Evolutionary conservation across 2,888 invertebrate species (phyloP), one percentile per base, ranked within the genome.

Genomic region (Drosophila niveifrons): DNA sequence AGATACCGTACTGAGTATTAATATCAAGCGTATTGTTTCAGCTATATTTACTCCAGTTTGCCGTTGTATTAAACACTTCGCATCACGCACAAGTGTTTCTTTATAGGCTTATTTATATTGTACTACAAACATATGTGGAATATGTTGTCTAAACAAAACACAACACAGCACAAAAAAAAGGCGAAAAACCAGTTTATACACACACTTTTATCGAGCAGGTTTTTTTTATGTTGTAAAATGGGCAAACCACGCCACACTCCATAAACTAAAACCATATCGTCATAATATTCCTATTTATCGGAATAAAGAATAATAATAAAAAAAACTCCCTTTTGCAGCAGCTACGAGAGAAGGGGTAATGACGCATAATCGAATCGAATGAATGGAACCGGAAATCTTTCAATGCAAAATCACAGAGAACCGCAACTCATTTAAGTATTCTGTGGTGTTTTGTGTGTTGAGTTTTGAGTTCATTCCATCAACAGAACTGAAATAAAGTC

Each of bases 41-140:
- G 82, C 87, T 75, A 83, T 87, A 81, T 83, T 88, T 81, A 72
- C 72, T 11, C 61, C 61, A 77, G 82, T 75, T 88, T 72, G 82
- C 84, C 68, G 88, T 80, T 83, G 68, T 72, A 68, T 72, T 81
- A 86, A 83, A 81, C 78, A 79, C 71, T 57, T 52, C 73, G 59
- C 61, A 29, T 10, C 29, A 67, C 69, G 80, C 83, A 88, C 87
- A 88, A 88, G 87, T 88, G 89, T 88, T 83, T 83, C 72, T 66
- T 59, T 83, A 75, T 77, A 83, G 67, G 65, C 71, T 65, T 85
- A 80, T 77, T 69, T 79, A 85, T 58, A 72, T 36, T 36, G 36
- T 59, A 62, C 63, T 58, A 59, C 59, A 72, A 44, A 68, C 79
- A 76, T 80, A 71, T 82, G 80, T 85, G 67, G 78, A 69, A 73